A percentile compares a stretch with the other conserved stretches of the same genome.
These are phyloP conservation scores for Centropristis striata DNA, from an alignment of 2,113 vertebrate genomes.

Conservation along the genomic window DNA sequence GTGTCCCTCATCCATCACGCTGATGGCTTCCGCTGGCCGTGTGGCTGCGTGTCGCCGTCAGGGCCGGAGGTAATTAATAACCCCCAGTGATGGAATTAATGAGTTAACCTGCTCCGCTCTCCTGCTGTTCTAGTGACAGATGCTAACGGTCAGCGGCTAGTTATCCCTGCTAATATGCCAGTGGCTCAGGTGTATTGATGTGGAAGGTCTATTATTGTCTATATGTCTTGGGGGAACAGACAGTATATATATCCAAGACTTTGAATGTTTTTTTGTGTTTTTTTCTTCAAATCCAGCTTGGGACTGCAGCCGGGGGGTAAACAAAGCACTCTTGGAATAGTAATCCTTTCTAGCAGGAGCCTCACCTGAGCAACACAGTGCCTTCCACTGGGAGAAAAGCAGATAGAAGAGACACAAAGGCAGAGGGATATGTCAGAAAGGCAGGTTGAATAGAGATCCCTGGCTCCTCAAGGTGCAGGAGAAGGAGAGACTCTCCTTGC, in stretches of 20 bases:
- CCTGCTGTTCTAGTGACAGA: slow-evolving; percentile 80
- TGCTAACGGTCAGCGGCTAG: slow-evolving; percentile 76
- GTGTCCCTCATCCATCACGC: slow-evolving; percentile 86
- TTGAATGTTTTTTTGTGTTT: not conserved
- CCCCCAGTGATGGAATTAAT: slow-evolving; percentile 73
- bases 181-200: slow-evolving; percentile 63
- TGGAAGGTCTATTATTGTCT: slow-evolving; percentile 36
- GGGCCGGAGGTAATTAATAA: slow-evolving; percentile 81
- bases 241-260: slow-evolving; percentile 6
- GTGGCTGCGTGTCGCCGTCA: slow-evolving; percentile 67
- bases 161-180: slow-evolving; percentile 55
- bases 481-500: slow-evolving; percentile 69
- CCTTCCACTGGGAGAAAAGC: slow-evolving; percentile 33
- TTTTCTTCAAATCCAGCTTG: slow-evolving; percentile 1
- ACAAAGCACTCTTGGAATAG: slow-evolving; percentile 42
- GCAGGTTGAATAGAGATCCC: slow-evolving; percentile 41
- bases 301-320: slow-evolving; percentile 13
- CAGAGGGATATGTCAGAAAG: slow-evolving; percentile 42
- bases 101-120: slow-evolving; percentile 81
- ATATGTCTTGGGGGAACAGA: not conserved
- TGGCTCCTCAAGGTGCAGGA: slow-evolving; percentile 64
- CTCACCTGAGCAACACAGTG: slow-evolving; percentile 49
- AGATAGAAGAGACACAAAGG: slow-evolving; percentile 52
- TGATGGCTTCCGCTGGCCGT: slow-evolving; percentile 77
- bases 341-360: slow-evolving; percentile 31